phyloP scores from a whole-genome alignment of 1,140 invertebrate species.

The Teleopsis dalmanni region DNA sequence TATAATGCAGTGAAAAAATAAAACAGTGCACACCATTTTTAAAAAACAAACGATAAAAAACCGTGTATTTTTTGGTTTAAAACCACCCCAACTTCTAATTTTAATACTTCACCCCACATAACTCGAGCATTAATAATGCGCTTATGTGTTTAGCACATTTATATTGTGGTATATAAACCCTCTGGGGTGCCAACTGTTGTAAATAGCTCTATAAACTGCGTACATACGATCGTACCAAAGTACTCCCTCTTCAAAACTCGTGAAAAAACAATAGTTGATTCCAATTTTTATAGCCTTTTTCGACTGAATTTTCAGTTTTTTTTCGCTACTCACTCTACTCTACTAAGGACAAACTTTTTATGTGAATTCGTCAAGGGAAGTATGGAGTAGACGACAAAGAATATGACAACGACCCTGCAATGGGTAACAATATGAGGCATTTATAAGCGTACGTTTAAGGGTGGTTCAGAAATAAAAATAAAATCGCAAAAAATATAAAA shows the following conservation, averaged over 20 bases:
- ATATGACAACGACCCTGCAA: background rate
- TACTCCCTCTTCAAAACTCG: background rate
- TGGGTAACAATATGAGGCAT: background rate
- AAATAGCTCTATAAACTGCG: background rate
- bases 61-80: no score
- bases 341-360: background rate
- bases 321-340: background rate
- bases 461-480: conserved; percentile 5
- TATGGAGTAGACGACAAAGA: background rate
- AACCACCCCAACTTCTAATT: background rate
- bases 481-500: background rate
- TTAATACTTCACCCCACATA: no score
- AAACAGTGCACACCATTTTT: no score
- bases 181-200: background rate
- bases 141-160: conserved; percentile 4
- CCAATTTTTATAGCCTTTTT: conserved; percentile 8
- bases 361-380: background rate
- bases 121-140: conserved; percentile 7
- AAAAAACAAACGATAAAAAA: no score
- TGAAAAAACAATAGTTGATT: conserved; percentile 8
- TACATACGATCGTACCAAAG: conserved; percentile 1
- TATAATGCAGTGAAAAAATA: no score
- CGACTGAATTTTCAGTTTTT: background rate
- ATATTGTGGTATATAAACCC: background rate
- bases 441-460: background rate